Evolutionary conservation across 2,797 vertebrate species (phyloP).

Genomic region (Sylvilagus floridanus): DNA sequence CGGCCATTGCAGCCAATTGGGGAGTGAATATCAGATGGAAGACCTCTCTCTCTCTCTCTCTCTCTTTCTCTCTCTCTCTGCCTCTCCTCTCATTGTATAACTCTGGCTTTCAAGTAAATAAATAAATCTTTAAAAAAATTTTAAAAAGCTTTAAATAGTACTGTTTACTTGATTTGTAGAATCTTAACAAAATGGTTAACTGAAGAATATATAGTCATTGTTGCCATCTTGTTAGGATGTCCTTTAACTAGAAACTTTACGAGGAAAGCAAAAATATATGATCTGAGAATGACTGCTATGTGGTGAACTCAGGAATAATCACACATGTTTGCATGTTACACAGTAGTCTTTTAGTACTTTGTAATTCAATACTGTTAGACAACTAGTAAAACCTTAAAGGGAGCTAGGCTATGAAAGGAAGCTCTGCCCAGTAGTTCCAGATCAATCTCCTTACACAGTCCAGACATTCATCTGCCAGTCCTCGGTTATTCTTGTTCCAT

Average conservation of each 20-base stretch:
- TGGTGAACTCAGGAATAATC: not conserved
- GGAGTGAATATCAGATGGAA: too few relatives aligned
- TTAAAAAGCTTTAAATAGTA: not conserved
- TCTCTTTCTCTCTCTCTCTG: too few relatives aligned
- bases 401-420: not conserved
- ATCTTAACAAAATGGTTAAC: not conserved
- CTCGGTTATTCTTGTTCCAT: not conserved
- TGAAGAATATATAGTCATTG: not conserved
- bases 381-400: not conserved
- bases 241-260: conserved; percentile 23
- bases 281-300: not conserved
- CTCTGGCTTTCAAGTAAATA: too few relatives aligned
- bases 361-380: not conserved
- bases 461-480: not conserved
- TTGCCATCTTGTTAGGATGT: not conserved
- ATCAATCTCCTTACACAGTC: not conserved
- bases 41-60: too few relatives aligned
- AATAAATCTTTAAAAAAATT: too few relatives aligned
- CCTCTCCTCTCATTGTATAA: too few relatives aligned
- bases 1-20: too few relatives aligned
- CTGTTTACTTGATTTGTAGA: not conserved
- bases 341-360: not conserved
- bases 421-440: not conserved
- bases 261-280: not conserved
- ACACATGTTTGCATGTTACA: not conserved